Evolutionary conservation across 2,888 invertebrate species (phyloP).

Genomic region (Eupithecia pulchellata): DNA sequence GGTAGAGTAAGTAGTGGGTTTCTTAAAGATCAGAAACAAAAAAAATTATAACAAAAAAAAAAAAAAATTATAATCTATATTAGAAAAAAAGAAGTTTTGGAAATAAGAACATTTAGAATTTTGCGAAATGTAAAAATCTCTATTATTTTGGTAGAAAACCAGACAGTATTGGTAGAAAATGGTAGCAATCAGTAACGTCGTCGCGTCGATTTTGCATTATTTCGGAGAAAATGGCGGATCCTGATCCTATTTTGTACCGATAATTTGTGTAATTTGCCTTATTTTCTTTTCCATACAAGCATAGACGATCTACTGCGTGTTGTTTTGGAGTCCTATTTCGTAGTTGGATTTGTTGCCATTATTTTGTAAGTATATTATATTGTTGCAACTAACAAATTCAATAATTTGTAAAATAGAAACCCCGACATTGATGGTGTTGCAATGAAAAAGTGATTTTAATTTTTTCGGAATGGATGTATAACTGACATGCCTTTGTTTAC

Average conservation of each 20-base stretch:
- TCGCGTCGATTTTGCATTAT: neutral
- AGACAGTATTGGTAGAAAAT: slow-evolving; percentile 24
- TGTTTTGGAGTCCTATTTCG: neutral
- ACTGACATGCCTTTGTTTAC: slow-evolving; percentile 45
- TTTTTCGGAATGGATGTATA: neutral
- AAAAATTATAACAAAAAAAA: too few species aligned
- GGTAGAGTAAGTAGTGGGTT: too few species aligned
- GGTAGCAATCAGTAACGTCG: slow-evolving; percentile 23
- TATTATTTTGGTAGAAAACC: slow-evolving; percentile 29
- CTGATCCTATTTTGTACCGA: slow-evolving; percentile 9
- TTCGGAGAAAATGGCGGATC: slow-evolving; percentile 39
- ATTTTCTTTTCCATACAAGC: slow-evolving; percentile 20
- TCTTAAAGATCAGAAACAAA: too few species aligned
- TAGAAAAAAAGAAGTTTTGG: too few species aligned
- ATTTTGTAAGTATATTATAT: slow-evolving; percentile 67
- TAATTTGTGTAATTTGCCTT: neutral
- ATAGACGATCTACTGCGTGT: neutral
- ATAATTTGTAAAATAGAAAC: slow-evolving; percentile 71
- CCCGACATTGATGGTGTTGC: slow-evolving; percentile 74
- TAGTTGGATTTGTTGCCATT: slow-evolving; percentile 69
- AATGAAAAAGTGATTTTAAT: slow-evolving; percentile 58
- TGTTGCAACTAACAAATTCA: slow-evolving; percentile 80
- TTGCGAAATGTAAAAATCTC: too few species aligned
- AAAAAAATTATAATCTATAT: too few species aligned
- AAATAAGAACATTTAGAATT: too few species aligned